Evolutionary conservation across 2,888 invertebrate species (phyloP), one percentile per base, ranked within the genome.

Genomic region (Ormyrus pomaceus): DNA sequence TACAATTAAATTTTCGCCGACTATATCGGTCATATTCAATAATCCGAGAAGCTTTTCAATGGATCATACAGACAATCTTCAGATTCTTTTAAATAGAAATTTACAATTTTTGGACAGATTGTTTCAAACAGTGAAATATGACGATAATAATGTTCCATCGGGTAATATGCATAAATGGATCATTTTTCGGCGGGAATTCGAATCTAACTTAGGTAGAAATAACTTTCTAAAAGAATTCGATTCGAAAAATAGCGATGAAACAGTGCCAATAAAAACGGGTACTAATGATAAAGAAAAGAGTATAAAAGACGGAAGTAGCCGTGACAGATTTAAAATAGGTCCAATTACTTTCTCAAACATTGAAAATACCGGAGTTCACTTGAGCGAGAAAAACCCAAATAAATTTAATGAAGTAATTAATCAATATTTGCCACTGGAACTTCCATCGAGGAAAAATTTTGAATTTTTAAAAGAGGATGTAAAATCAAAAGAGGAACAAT

Each of bases 131-230:
- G 11, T 66, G 9, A 59, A 72, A 6, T 13, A 34, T 7, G 69
- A 69, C 2, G 61, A 48, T 11, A 55, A 69, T 8, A 66, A 0
- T 6, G 11, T 34, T 6, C 45, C 58, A 0, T 64, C 61, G 13
- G 55, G 62, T 11, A 59, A n/a, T 7, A 51, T 6, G 9, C 62
- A 73, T 48, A 81, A 77, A 48, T 79, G 79, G 79, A 45, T 76
- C 11, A 9, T 79, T 9, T 77, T 82, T 59, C 75, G 45, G 0
- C 55, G 64, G 11, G 58, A 82, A 19, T 64, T 82, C 4, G 68
- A 79, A 7, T 50, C 64, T 4, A 61, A 46, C 50, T 45, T 80
- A 45, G 46, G 68, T n/a, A 51, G 50, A 6, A 58, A 75, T 10
- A 5, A 53, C 4, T 66, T 78, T 10, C 65, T 53, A 2, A 81